Conservation (phyloP, 2,113 vertebrate species). For the Reinhardtius hippoglossoides region DNA sequence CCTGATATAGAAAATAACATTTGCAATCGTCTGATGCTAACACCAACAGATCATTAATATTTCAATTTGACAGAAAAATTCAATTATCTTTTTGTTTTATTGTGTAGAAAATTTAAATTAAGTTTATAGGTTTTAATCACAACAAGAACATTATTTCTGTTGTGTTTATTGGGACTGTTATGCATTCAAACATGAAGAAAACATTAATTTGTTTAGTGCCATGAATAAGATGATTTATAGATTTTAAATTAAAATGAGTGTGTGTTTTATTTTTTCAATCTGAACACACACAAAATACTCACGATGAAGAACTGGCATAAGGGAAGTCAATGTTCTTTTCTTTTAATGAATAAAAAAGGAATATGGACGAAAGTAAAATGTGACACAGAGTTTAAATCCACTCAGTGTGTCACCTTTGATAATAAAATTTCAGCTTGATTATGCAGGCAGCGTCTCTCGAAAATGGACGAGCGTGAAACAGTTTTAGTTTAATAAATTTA, state of each 20-base stretch:
- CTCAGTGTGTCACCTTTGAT: slow-evolving; percentile 11
- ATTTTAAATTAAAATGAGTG: not conserved
- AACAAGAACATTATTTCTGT: not conserved
- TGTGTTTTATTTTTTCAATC: too few species aligned
- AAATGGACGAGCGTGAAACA: slow-evolving; percentile 42
- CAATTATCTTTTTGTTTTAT: too few species aligned
- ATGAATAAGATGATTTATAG: too few species aligned
- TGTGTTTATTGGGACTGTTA: not conserved
- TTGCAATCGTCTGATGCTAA: too few species aligned
- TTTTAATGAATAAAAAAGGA: not conserved
- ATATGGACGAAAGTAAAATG: not conserved
- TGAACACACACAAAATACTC: not conserved
- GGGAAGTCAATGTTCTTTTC: not conserved
- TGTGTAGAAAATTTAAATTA: too few species aligned
- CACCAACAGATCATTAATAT: too few species aligned
- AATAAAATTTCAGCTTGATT: slow-evolving; percentile 27
- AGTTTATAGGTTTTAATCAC: not conserved
- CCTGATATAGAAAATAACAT: too few species aligned
- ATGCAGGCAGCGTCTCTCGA: slow-evolving; percentile 5
- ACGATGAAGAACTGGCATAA: not conserved
- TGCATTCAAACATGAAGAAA: not conserved
- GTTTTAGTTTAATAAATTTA: slow-evolving; percentile 45
- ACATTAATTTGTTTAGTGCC: too few species aligned
- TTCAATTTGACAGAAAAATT: too few species aligned
- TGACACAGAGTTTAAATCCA: not conserved